Percentiles rank a stretch among this genome's conserved stretches.
Evolutionary conservation across 1,140 invertebrate species (phyloP).

Genomic region (Manduca sexta): DNA sequence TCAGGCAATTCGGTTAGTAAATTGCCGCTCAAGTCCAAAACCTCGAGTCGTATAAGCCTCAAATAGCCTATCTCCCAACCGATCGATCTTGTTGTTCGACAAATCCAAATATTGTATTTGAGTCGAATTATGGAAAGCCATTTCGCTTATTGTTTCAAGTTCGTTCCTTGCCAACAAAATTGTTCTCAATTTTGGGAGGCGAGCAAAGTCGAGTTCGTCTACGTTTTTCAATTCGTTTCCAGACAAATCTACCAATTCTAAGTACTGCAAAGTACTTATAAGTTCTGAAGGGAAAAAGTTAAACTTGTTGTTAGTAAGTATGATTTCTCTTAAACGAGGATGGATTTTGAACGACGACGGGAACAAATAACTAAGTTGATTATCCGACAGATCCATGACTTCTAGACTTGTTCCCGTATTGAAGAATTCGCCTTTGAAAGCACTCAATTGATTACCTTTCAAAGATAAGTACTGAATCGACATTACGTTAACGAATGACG

Average conservation of each 20-base stretch:
- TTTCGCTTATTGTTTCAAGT: conserved; percentile 86
- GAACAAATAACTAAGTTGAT: conserved; percentile 85
- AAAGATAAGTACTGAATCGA: conserved; percentile 80
- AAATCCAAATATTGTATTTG: conserved; percentile 88
- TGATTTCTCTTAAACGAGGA: conserved; percentile 79
- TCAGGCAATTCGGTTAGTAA: conserved; percentile 83
- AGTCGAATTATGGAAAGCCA: conserved; percentile 92
- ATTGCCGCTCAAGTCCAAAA: conserved; percentile 85
- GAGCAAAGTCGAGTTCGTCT: conserved; percentile 88
- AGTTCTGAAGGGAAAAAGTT: conserved; percentile 88
- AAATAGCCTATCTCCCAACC: conserved; percentile 85
- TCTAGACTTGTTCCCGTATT: conserved; percentile 81
- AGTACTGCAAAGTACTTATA: conserved; percentile 81
- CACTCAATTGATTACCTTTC: conserved; percentile 80
- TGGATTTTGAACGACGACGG: conserved; percentile 90
- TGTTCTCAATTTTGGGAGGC: conserved; percentile 80
- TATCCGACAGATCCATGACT: conserved; percentile 82
- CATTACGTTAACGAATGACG: conserved; percentile 79
- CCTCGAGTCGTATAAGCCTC: conserved; percentile 82
- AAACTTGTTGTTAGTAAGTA: conserved; percentile 83
- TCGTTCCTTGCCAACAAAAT: conserved; percentile 83
- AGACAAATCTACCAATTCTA: conserved; percentile 84
- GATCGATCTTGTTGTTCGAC: conserved; percentile 82
- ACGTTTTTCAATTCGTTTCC: conserved; percentile 84
- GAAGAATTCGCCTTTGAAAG: conserved; percentile 87